phyloP scores from a whole-genome alignment of 1,140 invertebrate genomes.

The Calycopis cecrops region DNA sequence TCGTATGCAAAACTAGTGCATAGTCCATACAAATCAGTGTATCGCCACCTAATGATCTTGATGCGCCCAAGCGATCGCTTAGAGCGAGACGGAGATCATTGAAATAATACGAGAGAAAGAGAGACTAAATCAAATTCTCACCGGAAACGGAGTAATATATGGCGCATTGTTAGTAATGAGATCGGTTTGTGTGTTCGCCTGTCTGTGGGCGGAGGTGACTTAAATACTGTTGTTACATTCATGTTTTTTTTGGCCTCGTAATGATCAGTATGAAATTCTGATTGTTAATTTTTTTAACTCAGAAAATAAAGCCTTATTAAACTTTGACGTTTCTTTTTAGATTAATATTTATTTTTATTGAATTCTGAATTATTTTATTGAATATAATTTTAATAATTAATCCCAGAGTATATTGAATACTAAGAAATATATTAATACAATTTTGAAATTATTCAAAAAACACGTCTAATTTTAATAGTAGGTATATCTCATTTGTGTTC shows the following conservation, averaged over 20 bases:
- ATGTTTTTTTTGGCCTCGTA: constrained; percentile 3
- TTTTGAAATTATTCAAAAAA: no score
- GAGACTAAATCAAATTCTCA: constrained; percentile 41
- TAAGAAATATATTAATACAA: no score
- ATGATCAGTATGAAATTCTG: constrained; percentile 6
- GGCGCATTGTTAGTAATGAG: constrained; percentile 70
- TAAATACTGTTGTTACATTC: constrained; percentile 7
- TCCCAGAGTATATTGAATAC: no score
- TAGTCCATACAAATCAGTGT: constrained; percentile 56
- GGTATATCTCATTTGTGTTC: no score
- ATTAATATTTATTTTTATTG: no score
- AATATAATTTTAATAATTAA: no score
- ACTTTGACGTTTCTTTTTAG: no score
- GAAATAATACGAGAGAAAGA: constrained; percentile 24
- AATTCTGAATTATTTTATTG: no score
- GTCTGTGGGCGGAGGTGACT: constrained; percentile 46
- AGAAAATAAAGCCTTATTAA: background rate
- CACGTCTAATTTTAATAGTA: no score
- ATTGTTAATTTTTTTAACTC: background rate
- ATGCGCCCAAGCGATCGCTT: constrained; percentile 36
- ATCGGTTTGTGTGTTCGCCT: constrained; percentile 57
- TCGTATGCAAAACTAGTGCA: constrained; percentile 18
- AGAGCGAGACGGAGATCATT: constrained; percentile 36
- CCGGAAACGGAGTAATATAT: constrained; percentile 68
- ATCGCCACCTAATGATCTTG: constrained; percentile 65